These are phyloP conservation scores for Eleginops maclovinus DNA, from an alignment of 2,113 vertebrate genomes.

Conservation along the genomic window DNA sequence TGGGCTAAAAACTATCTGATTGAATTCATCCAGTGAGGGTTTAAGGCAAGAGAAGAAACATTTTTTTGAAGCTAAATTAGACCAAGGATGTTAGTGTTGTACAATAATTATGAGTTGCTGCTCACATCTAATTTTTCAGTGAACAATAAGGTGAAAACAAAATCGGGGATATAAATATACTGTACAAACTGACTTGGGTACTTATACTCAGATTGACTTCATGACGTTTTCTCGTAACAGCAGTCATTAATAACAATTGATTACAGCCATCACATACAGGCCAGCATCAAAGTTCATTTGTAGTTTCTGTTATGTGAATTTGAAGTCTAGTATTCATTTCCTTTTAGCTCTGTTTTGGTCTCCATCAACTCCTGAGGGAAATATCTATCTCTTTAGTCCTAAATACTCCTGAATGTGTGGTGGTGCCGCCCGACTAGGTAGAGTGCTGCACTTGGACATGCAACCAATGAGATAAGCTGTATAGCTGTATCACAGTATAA, in stretches of 20 bases:
- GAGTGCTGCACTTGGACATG: too few relatives aligned
- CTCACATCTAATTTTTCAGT: not conserved
- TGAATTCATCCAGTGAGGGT: not conserved
- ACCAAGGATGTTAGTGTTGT: not conserved
- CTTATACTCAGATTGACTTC: not conserved
- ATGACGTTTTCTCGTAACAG: not conserved
- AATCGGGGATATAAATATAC: not conserved
- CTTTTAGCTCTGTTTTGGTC: not conserved
- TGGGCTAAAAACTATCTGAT: too few relatives aligned
- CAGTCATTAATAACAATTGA: not conserved
- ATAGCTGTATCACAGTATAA: too few relatives aligned
- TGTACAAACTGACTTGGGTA: not conserved
- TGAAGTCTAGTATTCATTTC: not conserved
- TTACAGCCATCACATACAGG: not conserved
- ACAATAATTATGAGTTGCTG: not conserved
- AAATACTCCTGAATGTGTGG: too few relatives aligned
- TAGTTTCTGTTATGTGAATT: not conserved
- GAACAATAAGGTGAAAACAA: slow-evolving; percentile 1
- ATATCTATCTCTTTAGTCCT: not conserved
- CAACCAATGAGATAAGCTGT: too few relatives aligned
- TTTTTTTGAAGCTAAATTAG: not conserved
- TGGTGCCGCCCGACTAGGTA: too few relatives aligned
- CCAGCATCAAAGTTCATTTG: not conserved
- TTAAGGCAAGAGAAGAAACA: not conserved
- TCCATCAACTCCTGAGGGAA: not conserved